These are phyloP conservation scores for Pheosia gnoma DNA, from an alignment of 2,888 invertebrate species.

Conservation along the genomic window DNA sequence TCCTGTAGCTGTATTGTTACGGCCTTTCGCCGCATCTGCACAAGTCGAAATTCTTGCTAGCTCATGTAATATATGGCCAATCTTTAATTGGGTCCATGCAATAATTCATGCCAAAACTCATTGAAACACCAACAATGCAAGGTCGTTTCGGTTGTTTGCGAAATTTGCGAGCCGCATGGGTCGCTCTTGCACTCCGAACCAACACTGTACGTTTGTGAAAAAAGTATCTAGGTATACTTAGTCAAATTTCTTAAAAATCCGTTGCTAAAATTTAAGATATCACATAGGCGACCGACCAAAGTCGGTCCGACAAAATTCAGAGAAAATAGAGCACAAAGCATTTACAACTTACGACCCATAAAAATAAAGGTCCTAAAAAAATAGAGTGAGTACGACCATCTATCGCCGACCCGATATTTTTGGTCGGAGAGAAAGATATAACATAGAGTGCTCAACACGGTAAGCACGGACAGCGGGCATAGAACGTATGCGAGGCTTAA, in stretches of 20 bases:
- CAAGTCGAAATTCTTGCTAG: slow-evolving; percentile 15
- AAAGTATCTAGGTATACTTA: slow-evolving; percentile 8
- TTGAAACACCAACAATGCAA: slow-evolving; percentile 61
- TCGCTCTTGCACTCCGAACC: slow-evolving; percentile 33
- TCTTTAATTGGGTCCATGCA: slow-evolving; percentile 42
- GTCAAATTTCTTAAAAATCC: slow-evolving; percentile 26
- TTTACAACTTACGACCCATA: too few relatives aligned
- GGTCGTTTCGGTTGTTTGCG: slow-evolving; percentile 57
- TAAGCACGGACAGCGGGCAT: too few relatives aligned
- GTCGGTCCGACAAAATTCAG: too few relatives aligned
- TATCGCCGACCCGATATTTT: too few relatives aligned
- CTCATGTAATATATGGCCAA: slow-evolving; percentile 32
- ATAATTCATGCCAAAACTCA: slow-evolving; percentile 47
- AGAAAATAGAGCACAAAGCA: too few relatives aligned
- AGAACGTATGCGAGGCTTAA: too few relatives aligned
- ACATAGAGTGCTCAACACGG: too few relatives aligned
- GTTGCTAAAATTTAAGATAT: slow-evolving; percentile 20
- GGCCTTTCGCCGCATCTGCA: not conserved
- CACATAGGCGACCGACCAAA: too few relatives aligned
- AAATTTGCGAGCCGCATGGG: slow-evolving; percentile 42
- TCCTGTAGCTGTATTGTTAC: slow-evolving; percentile 7
- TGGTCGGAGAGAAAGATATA: too few relatives aligned
- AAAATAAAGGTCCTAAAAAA: too few relatives aligned
- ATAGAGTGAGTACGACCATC: too few relatives aligned
- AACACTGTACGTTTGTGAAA: slow-evolving; percentile 32